Conservation (phyloP, 2,888 invertebrate genomes). For the Hyposoter dolosus region DNA sequence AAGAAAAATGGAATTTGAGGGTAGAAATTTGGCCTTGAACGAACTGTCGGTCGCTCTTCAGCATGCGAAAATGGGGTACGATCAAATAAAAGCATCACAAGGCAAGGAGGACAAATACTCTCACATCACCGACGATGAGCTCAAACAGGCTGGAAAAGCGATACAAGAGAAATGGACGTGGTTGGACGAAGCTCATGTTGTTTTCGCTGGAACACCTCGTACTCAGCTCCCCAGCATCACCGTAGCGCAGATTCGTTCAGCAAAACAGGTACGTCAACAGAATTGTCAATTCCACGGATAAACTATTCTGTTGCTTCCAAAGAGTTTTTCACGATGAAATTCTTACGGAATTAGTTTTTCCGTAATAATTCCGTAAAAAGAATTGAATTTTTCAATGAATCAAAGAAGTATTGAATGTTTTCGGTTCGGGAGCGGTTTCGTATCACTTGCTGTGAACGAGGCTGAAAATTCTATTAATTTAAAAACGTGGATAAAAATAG, state of each 20-base stretch:
- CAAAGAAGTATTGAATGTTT: not conserved
- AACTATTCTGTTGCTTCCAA: not conserved
- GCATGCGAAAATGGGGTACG: slow-evolving; percentile 92
- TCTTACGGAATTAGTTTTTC: not conserved
- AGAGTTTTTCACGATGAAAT: not conserved
- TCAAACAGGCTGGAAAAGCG: slow-evolving; percentile 91
- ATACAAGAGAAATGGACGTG: slow-evolving; percentile 88
- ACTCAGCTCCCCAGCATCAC: slow-evolving; percentile 92
- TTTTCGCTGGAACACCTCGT: slow-evolving; percentile 88
- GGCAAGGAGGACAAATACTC: slow-evolving; percentile 90
- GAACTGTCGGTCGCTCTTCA: slow-evolving; percentile 92
- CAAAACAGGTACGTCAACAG: slow-evolving; percentile 89
- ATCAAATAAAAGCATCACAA: slow-evolving; percentile 86
- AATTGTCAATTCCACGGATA: slow-evolving; percentile 79
- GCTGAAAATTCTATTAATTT: not conserved
- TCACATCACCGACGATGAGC: slow-evolving; percentile 93
- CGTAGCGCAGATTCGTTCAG: slow-evolving; percentile 91
- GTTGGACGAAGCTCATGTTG: slow-evolving; percentile 91
- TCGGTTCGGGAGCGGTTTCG: not conserved
- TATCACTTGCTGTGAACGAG: not conserved
- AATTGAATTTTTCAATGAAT: not conserved
- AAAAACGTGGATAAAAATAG: not conserved
- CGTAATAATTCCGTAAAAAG: not conserved
- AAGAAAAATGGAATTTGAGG: slow-evolving; percentile 92
- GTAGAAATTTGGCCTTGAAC: slow-evolving; percentile 92